These are phyloP conservation scores for Drosophila anomalata DNA, from an alignment of 2,888 invertebrate genomes.

Conservation along the genomic window DNA sequence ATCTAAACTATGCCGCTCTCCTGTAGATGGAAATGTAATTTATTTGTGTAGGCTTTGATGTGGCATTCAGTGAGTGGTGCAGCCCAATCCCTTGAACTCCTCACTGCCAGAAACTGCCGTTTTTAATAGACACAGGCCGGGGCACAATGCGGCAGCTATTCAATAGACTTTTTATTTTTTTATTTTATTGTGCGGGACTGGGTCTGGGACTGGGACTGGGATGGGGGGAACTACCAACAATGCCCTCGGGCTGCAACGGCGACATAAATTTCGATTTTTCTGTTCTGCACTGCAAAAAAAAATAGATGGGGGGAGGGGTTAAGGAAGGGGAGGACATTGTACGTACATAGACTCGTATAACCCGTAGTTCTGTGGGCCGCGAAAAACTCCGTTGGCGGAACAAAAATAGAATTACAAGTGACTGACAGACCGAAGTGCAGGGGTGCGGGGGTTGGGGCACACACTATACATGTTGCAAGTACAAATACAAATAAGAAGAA, in stretches of 20 bases:
- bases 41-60: conserved; percentile 18
- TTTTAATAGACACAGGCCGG: conserved; percentile 34
- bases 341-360: neutral
- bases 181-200: conserved; percentile 55
- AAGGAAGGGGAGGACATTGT: neutral
- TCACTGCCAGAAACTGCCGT: neutral
- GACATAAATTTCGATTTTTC: conserved; percentile 76
- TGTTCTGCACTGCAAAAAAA: conserved; percentile 61
- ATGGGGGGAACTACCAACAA: conserved; percentile 27
- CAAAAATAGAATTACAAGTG: conserved; percentile 75
- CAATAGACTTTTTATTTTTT: conserved; percentile 49
- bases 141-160: conserved; percentile 48
- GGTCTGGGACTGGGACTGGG: too few relatives aligned
- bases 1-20: neutral
- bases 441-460: neutral
- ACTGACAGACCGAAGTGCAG: conserved; percentile 43
- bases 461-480: conserved; percentile 4
- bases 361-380: conserved; percentile 55
- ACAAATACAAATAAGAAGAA: neutral
- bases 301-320: conserved; percentile 11
- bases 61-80: conserved; percentile 9
- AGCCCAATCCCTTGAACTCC: conserved; percentile 29
- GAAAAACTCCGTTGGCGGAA: conserved; percentile 68
- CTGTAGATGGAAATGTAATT: conserved; percentile 12
- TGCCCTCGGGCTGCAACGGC: conserved; percentile 52